Evolutionary conservation across 2,888 invertebrate species (phyloP).

Genomic region (Aromia moschata): DNA sequence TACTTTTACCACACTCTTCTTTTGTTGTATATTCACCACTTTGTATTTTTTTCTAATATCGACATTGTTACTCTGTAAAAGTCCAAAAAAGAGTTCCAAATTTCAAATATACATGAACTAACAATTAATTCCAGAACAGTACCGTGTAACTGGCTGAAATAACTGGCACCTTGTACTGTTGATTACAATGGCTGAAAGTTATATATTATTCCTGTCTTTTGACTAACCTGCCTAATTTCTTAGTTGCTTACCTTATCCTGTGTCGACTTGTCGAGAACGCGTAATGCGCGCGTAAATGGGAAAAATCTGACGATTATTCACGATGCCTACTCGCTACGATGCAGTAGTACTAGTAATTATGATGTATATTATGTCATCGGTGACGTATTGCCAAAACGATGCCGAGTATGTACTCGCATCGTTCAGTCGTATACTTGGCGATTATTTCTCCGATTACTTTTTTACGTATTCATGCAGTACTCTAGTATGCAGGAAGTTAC

Average conservation of each 20-base stretch:
- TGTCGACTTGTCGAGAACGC: neutral
- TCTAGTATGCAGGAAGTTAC: too few species aligned
- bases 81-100: neutral
- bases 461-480: neutral
- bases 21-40: neutral
- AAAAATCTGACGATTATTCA: neutral
- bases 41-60: neutral
- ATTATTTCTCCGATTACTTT: neutral
- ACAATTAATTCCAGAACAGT: neutral
- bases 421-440: neutral
- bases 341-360: neutral
- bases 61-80: neutral
- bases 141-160: neutral
- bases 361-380: neutral
- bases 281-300: neutral
- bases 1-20: neutral
- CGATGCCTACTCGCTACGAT: neutral
- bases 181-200: neutral
- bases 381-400: neutral
- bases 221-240: neutral
- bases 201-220: neutral
- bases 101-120: neutral
- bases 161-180: neutral
- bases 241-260: neutral
- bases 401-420: neutral